Base-by-base conservation (phyloP, 2,113 vertebrate genomes). In the Cercocebus atys region DNA sequence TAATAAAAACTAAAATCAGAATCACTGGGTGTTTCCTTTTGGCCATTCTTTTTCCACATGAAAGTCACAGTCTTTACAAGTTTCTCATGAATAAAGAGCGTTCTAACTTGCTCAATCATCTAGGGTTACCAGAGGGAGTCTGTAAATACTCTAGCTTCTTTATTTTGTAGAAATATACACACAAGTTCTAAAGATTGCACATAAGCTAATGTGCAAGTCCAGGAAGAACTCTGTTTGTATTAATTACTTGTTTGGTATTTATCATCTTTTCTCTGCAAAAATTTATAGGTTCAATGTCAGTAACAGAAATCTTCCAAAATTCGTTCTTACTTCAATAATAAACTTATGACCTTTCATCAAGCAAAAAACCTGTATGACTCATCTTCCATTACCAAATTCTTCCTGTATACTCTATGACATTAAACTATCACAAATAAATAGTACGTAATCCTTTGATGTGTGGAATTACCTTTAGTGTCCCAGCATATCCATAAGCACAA, bases 1-100 rank as follows among this genome's bases (percentile, higher is more conserved):
- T 93, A 95, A 57, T 96, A 88, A 97, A 97, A 97, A 98, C 84
- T 97, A 97, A 97, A 95, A 86, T 82, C 73, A 98, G 82, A 40
- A 97, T 45, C 6, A 52, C 8, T 79, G 12, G 66, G 40, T 84
- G 92, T 82, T 98, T 90, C 93, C 59, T 83, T 95, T 97, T 95
- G 38, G 95, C 72, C 68, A 84, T 97, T 97, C 38, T 92, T 95
- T 96, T 91, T 80, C 52, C 30, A 94, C 0, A 50, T 1, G 81
- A 94, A 86, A 97, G 93, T 93, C 57, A 92, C 12, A 88, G 35
- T 95, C 90, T 97, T 97, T 59, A 95, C 13, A 80, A 95, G 86
- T 85, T 61, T 95, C 73, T 85, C 66, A 81, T 97, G 97, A 95
- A 6, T 97, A 93, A 96, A 91, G 47, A 87, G 22, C 66, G 45